These are phyloP conservation scores for Sturnus vulgaris DNA, from an alignment of 2,113 vertebrate genomes.

Conservation along the genomic window DNA sequence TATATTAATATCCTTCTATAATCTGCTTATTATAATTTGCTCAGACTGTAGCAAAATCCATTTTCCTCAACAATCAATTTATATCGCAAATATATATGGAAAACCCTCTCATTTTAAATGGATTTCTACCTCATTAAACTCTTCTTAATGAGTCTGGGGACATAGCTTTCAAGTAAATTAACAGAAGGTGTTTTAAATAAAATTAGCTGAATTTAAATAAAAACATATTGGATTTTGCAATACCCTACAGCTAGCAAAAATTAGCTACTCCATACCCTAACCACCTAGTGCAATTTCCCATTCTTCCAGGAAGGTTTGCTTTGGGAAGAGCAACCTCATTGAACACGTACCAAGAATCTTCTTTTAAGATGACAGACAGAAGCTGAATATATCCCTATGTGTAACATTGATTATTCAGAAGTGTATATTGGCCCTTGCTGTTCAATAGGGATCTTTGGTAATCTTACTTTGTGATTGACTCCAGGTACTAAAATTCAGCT, in stretches of 20 bases:
- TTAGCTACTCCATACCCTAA: background rate
- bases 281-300: background rate
- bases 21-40: background rate
- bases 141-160: slow-evolving; percentile 12
- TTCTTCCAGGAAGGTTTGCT: background rate
- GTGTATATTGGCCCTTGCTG: background rate
- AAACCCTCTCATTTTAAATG: background rate
- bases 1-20: background rate
- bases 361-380: background rate
- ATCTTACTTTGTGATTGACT: background rate
- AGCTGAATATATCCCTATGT: fast-evolving
- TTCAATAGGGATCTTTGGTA: background rate
- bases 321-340: background rate
- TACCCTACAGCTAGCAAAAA: slow-evolving; percentile 6
- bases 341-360: background rate
- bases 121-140: slow-evolving; percentile 31
- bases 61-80: background rate
- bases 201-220: slow-evolving; percentile 16
- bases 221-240: background rate
- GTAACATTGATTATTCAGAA: background rate
- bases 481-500: background rate
- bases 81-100: background rate
- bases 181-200: slow-evolving; percentile 33
- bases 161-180: slow-evolving; percentile 20
- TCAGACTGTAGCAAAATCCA: background rate